These are phyloP conservation scores for Eulemur rufifrons DNA, from an alignment of 2,113 vertebrate genomes.

Conservation along the genomic window DNA sequence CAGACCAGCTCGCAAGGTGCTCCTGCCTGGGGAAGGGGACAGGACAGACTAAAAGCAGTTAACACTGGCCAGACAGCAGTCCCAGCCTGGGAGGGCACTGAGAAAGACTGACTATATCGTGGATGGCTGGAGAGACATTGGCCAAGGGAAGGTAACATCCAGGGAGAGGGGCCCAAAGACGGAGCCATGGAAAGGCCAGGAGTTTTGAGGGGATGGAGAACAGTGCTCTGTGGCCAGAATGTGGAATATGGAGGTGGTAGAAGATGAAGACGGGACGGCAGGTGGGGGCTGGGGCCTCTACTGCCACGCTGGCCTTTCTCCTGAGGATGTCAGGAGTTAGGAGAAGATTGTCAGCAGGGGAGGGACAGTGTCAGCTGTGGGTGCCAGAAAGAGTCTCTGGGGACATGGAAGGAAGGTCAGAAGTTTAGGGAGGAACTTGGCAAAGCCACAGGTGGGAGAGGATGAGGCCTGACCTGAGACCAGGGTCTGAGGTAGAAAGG, in stretches of 20 bases:
- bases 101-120: fast-evolving
- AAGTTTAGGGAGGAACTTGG: not conserved
- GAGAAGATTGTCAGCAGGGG: not conserved
- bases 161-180: not conserved
- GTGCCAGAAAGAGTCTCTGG: not conserved
- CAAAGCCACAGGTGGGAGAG: not conserved
- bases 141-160: not conserved
- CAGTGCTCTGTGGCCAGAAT: not conserved
- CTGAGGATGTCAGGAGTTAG: not conserved
- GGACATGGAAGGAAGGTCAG: not conserved
- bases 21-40: not conserved
- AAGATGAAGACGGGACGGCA: not conserved
- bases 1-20: fast-evolving
- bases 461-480: not conserved
- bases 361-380: not conserved
- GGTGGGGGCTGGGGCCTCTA: not conserved
- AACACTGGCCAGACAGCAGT: not conserved
- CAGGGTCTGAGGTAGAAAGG: not conserved
- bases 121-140: not conserved
- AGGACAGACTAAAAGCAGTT: not conserved
- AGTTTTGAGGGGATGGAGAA: not conserved
- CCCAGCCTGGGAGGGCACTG: not conserved
- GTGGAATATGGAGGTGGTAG: not conserved
- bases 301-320: not conserved
- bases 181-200: not conserved